These are phyloP conservation scores for Sebastes iracundus DNA, from an alignment of 2,797 vertebrate genomes.

Conservation along the genomic window DNA sequence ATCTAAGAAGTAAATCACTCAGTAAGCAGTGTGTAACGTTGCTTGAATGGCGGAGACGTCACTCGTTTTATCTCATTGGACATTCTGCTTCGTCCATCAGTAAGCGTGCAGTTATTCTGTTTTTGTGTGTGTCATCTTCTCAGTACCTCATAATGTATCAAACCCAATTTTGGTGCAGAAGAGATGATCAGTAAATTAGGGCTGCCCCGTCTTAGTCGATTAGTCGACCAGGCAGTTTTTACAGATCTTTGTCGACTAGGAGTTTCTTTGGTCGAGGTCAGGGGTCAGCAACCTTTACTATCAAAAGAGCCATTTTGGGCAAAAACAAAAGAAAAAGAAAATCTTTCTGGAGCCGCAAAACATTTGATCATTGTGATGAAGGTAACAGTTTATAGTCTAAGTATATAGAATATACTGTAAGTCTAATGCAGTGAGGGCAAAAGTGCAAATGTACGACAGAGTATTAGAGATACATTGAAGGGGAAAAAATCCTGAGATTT, in stretches of 20 bases:
- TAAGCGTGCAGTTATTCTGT: constrained; percentile 18
- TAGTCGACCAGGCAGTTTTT: no score
- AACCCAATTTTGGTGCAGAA: constrained; percentile 19
- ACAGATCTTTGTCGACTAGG: not conserved
- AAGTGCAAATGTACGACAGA: no score
- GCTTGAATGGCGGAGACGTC: not conserved
- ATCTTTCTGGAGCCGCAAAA: no score
- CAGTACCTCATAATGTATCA: constrained; percentile 36
- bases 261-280: not conserved
- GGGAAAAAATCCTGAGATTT: rapidly evolving
- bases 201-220: no score
- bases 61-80: no score
- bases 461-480: rapidly evolving
- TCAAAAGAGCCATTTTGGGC: no score
- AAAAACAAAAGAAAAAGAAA: no score
- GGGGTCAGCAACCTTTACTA: no score
- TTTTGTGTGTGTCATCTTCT: not conserved
- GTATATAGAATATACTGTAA: no score
- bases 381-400: no score
- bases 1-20: not conserved
- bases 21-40: not conserved
- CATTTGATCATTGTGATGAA: no score
- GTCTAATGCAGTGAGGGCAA: no score
- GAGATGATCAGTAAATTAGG: not conserved
- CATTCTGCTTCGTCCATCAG: not conserved